Evolutionary conservation across 2,888 invertebrate genomes (phyloP), one percentile per base, ranked within the genome.

Genomic region (Alentia gelatinosa): DNA sequence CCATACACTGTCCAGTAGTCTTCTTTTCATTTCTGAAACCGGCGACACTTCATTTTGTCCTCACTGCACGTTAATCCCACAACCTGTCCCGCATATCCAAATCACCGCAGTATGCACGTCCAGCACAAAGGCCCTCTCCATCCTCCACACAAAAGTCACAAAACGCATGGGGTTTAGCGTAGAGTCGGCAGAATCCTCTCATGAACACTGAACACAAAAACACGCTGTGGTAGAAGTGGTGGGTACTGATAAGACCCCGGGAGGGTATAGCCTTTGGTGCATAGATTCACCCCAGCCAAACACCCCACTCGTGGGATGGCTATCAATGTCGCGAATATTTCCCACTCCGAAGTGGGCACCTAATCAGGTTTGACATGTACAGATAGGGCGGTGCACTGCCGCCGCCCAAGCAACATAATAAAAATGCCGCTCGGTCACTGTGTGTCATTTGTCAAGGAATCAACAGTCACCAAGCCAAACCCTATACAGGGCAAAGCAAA

Each of bases 311-410:
- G 9, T 15, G 12, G 56, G 3, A 56, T 56, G 56, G 56, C 35
- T 75, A 75, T 75, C 30, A 75, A 23, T 75, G 75, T 75, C 75
- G 35, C 9, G 79, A 79, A 79, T 79, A 79, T 37, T 37, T 79
- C 79, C 35, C 37, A 39, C 37, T 79, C 37, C 15, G 23, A 4
- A 39, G 79, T 23, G 37, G 79, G 37, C 15, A 37, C 37, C 39
- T 79, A 79, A 79, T 79, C 79, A 79, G 39, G 26, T 15, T 23
- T 37, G 79, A 79, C 79, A 39, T 39, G 79, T n/a, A 19, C 37
- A 37, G 79, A 79, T 35, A 79, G 79, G 35, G 37, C 35, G 37
- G 26, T 30, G 39, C 79, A 79, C 35, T 35, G 79, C 39, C 23
- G 37, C 23, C 23, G 79, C 12, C 37, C 35, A 4, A 37, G 19